Evolutionary conservation across 2,113 vertebrate species (phyloP).

Genomic region (Xiphophorus couchianus): DNA sequence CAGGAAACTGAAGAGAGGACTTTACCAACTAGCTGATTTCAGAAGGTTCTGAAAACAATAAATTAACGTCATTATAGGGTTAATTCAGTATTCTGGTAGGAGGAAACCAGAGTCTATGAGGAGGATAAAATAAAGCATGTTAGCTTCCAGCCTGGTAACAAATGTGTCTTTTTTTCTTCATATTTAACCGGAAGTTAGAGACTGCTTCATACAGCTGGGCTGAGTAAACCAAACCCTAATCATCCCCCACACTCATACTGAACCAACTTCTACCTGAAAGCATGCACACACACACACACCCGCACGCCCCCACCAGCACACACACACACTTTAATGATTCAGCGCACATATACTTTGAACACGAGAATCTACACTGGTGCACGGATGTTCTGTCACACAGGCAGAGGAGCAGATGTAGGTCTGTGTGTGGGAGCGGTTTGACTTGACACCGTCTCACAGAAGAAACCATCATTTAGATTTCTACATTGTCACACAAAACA

Average conservation of each 20-base stretch:
- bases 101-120: no score
- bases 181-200: no score
- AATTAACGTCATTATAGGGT: no score
- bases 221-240: constrained; percentile 17
- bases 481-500: constrained; percentile 5
- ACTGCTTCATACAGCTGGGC: constrained; percentile 1
- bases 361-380: background rate
- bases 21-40: background rate
- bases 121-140: no score
- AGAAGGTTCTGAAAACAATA: background rate
- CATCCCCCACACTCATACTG: constrained; percentile 6
- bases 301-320: background rate
- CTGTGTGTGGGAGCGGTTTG: constrained; percentile 49
- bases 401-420: constrained; percentile 52
- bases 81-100: no score
- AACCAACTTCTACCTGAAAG: constrained; percentile 2
- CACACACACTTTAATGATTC: background rate
- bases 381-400: background rate
- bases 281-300: constrained; percentile 1
- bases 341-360: background rate
- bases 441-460: constrained; percentile 8
- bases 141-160: no score
- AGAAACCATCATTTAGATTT: background rate
- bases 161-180: no score
- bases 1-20: background rate